phyloP scores from a whole-genome alignment of 2,888 invertebrate species.

The Caradrina clavipalpis region DNA sequence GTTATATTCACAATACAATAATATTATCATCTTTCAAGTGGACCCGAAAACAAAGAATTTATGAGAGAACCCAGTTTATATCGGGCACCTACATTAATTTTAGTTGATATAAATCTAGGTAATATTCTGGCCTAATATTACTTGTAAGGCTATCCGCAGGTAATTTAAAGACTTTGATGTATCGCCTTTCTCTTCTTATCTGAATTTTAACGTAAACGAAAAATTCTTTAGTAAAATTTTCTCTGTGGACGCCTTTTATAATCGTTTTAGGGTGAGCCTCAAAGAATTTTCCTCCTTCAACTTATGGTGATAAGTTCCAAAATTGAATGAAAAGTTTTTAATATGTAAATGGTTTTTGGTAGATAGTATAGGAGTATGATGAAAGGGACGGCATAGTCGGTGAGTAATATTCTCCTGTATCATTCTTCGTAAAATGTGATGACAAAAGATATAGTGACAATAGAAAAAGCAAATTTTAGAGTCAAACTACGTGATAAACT shows the following conservation, averaged over 20 bases:
- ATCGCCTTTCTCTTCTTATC: constrained; percentile 49
- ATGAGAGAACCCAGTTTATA: constrained; percentile 29
- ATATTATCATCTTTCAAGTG: neutral
- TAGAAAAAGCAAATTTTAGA: neutral
- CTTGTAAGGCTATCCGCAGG: constrained; percentile 50
- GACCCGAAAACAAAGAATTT: constrained; percentile 11
- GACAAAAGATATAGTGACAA: neutral
- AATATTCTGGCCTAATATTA: constrained; percentile 55
- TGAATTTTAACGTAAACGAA: constrained; percentile 54
- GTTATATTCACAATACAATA: constrained; percentile 9
- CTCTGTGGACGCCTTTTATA: constrained; percentile 29
- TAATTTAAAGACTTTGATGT: constrained; percentile 58
- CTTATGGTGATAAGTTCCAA: constrained; percentile 15
- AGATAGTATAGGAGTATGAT: constrained; percentile 12
- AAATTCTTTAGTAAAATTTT: constrained; percentile 46
- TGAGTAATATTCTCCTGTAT: constrained; percentile 10
- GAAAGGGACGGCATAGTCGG: neutral
- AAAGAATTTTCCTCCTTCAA: constrained; percentile 22
- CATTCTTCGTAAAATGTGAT: neutral
- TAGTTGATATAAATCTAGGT: constrained; percentile 52
- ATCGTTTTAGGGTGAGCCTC: constrained; percentile 24
- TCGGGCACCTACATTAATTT: constrained; percentile 42
- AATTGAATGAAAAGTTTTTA: constrained; percentile 35
- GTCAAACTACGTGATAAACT: neutral
- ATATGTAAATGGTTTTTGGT: constrained; percentile 27